Evolutionary conservation across 2,797 vertebrate genomes (phyloP).

Genomic region (Rhynchonycteris naso): DNA sequence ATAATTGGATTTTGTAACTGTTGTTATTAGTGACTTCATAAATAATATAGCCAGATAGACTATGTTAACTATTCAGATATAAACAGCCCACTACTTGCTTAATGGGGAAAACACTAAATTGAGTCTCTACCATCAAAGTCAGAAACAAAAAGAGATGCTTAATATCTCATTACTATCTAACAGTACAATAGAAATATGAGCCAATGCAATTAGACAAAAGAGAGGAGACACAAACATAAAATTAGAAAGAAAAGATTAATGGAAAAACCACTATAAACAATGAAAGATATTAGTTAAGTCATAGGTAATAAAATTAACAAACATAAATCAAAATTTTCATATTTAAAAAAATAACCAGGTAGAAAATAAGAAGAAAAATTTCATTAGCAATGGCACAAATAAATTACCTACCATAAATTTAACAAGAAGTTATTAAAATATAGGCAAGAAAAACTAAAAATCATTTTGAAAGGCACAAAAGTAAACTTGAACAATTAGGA

Average conservation of each 20-base stretch:
- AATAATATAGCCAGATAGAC: not conserved
- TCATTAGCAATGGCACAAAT: not conserved
- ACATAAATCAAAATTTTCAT: not conserved
- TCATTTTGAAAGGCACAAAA: not conserved
- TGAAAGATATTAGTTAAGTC: not conserved
- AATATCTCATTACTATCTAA: not conserved
- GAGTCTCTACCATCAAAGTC: not conserved
- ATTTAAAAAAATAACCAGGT: not conserved
- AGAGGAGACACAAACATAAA: not conserved
- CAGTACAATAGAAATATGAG: not conserved
- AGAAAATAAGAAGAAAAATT: not conserved
- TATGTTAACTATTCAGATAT: not conserved
- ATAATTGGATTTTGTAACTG: not conserved
- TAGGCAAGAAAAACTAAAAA: not conserved
- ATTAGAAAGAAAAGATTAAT: not conserved
- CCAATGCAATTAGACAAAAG: not conserved
- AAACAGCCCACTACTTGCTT: not conserved
- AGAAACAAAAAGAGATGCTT: not conserved
- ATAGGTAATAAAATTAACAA: not conserved
- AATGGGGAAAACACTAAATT: not conserved
- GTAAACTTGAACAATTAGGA: not conserved
- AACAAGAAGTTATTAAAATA: not conserved
- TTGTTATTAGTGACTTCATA: not conserved
- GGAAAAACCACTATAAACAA: not conserved
- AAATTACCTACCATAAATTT: not conserved